A percentile compares a stretch with the other conserved stretches of the same genome.
phyloP scores from a whole-genome alignment of 2,113 vertebrate genomes.

The Phalacrocorax aristotelis region DNA sequence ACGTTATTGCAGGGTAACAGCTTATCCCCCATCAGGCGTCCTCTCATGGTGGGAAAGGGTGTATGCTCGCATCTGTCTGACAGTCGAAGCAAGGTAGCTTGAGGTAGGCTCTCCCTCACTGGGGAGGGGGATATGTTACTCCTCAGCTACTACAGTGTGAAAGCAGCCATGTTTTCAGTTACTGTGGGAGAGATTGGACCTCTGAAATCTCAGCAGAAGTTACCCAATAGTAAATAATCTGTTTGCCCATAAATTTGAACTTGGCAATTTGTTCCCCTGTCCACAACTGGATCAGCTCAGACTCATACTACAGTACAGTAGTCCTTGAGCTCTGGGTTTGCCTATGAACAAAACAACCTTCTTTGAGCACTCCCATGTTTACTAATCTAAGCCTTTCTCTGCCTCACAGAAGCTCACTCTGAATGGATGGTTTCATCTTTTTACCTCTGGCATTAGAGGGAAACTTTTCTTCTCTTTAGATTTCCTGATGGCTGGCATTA shows the following conservation, averaged over 20 bases:
- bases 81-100: background rate
- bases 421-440: background rate
- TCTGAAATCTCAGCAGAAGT: background rate
- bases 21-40: background rate
- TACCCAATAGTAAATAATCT: background rate
- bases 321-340: background rate
- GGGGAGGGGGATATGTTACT: background rate
- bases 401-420: background rate
- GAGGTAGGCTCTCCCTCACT: background rate
- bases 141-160: background rate
- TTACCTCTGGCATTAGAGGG: background rate
- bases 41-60: background rate
- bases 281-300: background rate
- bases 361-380: background rate
- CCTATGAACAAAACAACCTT: background rate
- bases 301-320: background rate
- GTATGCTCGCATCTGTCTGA: background rate
- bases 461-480: background rate
- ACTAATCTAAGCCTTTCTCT: background rate
- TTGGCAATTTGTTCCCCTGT: background rate
- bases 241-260: background rate
- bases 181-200: background rate
- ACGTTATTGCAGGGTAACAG: background rate
- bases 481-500: background rate
- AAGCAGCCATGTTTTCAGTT: background rate